Percentiles rank a stretch among this genome's conserved stretches.
These are phyloP conservation scores for Tadarida brasiliensis DNA, from an alignment of 2,797 vertebrate species.

Conservation along the genomic window DNA sequence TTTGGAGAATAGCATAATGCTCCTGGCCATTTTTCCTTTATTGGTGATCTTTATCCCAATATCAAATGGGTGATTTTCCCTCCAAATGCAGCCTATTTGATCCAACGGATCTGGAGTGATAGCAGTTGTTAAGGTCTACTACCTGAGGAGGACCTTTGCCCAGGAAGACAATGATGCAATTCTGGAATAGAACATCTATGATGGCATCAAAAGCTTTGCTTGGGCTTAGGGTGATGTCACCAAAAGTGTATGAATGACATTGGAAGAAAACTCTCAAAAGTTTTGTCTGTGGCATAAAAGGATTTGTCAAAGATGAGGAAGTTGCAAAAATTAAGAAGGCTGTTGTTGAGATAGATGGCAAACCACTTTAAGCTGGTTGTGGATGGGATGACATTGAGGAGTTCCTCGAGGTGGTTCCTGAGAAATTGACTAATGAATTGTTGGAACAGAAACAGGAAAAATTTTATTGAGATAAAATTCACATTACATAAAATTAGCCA, in stretches of 20 bases:
- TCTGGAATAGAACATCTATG: background rate
- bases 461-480: background rate
- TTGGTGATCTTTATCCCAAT: background rate
- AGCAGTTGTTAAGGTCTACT: background rate
- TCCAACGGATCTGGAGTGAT: background rate
- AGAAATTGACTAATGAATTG: background rate
- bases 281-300: background rate
- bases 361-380: background rate
- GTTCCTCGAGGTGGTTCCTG: background rate
- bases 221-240: background rate
- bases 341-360: background rate
- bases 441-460: background rate
- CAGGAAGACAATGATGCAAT: background rate
- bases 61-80: background rate
- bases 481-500: background rate
- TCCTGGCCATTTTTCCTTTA: background rate
- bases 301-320: background rate
- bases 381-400: background rate
- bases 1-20: background rate
- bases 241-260: background rate
- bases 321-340: background rate
- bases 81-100: background rate
- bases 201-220: background rate
- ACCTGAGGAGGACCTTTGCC: background rate
- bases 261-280: background rate